A percentile compares a stretch with the other conserved stretches of the same genome.
Evolutionary conservation across 2,888 invertebrate genomes (phyloP).

Genomic region (Calliphora vomitoria): DNA sequence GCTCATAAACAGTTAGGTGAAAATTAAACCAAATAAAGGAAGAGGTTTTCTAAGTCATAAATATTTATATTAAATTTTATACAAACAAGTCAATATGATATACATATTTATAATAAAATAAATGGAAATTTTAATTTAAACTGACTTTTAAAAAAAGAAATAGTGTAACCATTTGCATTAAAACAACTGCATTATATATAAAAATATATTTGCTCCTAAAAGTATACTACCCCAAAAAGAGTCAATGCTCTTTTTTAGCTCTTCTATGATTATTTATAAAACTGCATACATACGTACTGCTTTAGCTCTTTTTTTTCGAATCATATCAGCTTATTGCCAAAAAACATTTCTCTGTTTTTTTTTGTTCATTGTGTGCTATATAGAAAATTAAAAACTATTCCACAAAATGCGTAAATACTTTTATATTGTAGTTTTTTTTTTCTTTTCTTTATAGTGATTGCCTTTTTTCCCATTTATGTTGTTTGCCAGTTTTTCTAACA

Average conservation of each 20-base stretch:
- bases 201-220: conserved; percentile 19
- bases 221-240: conserved; percentile 24
- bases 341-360: conserved; percentile 18
- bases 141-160: background rate
- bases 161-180: no score
- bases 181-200: conserved; percentile 18
- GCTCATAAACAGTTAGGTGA: no score
- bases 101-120: background rate
- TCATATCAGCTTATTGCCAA: conserved; percentile 43
- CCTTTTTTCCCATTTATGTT: conserved; percentile 25
- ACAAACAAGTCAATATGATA: no score
- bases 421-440: conserved; percentile 9
- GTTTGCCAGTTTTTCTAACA: conserved; percentile 52
- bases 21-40: no score
- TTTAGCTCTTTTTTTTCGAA: conserved; percentile 4
- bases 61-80: no score
- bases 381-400: conserved; percentile 47
- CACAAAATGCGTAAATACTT: conserved; percentile 54
- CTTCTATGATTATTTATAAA: background rate
- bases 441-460: background rate
- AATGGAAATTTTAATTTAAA: background rate
- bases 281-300: background rate
- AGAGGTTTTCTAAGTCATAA: no score
- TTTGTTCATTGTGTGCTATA: background rate
- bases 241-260: conserved; percentile 35